Conservation (phyloP, 30 jellyfish, hydroid and myxozoan genomes). For the Hydractinia echinata region DNA sequence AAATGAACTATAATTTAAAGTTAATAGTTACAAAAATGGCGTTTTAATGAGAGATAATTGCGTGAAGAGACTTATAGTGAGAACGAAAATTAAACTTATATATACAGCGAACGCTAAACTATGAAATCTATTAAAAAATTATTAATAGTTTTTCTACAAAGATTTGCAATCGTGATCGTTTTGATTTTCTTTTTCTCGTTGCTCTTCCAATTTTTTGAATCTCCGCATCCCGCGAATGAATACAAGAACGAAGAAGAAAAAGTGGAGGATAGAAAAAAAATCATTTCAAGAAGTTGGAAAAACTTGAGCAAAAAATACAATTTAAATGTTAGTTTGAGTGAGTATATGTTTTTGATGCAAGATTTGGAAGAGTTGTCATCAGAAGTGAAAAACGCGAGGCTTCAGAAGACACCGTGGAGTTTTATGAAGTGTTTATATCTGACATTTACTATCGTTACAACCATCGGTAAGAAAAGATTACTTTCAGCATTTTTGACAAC, state of each 20-base stretch:
- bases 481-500: not conserved
- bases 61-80: no score
- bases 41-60: no score
- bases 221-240: not conserved
- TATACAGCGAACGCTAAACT: no score
- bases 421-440: not conserved
- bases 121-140: not conserved
- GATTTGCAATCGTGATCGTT: not conserved
- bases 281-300: not conserved
- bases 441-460: conserved; percentile 1
- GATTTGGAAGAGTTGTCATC: not conserved
- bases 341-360: not conserved
- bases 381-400: not conserved
- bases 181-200: not conserved
- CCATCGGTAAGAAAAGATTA: not conserved
- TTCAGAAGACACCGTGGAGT: not conserved
- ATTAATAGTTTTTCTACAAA: not conserved
- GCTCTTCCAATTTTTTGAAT: conserved; percentile 8
- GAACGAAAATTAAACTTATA: no score
- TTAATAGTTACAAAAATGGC: no score
- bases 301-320: not conserved
- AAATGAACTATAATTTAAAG: no score
- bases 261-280: not conserved
- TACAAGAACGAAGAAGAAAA: not conserved
- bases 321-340: not conserved